Conservation (phyloP, 2,888 invertebrate species). For the Cerastis leucographa region DNA sequence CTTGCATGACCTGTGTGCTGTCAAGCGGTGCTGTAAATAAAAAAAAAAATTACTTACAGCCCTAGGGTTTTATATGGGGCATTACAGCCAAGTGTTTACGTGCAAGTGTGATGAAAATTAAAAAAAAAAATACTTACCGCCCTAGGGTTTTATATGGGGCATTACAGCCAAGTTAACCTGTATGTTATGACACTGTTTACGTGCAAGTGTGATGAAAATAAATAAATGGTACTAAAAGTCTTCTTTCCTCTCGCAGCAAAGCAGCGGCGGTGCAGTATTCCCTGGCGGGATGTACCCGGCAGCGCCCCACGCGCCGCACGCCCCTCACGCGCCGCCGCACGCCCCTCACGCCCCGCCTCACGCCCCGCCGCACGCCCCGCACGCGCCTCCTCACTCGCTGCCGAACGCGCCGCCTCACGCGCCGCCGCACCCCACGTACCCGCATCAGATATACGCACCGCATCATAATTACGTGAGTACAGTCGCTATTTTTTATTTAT, state of each 20-base stretch:
- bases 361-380: conserved; percentile 23
- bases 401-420: conserved; percentile 76
- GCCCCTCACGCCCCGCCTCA: conserved; percentile 13
- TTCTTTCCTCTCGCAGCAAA: conserved; percentile 63
- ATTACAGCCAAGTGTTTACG: too few relatives aligned
- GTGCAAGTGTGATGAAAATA: too few relatives aligned
- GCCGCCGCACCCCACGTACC: conserved; percentile 69
- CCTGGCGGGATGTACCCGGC: conserved; percentile 77
- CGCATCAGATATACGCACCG: conserved; percentile 80
- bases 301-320: conserved; percentile 17
- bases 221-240: neutral
- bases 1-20: too few relatives aligned
- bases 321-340: conserved; percentile 4
- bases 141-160: too few relatives aligned
- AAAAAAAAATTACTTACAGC: too few relatives aligned
- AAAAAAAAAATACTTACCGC: too few relatives aligned
- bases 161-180: too few relatives aligned
- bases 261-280: conserved; percentile 80
- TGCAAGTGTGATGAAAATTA: too few relatives aligned
- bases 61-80: too few relatives aligned
- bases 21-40: too few relatives aligned
- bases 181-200: too few relatives aligned
- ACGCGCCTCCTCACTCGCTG: conserved; percentile 71
- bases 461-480: conserved; percentile 86
- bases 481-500: neutral